These are phyloP conservation scores for Archilochus colubris DNA, from an alignment of 2,113 vertebrate species.

Conservation along the genomic window DNA sequence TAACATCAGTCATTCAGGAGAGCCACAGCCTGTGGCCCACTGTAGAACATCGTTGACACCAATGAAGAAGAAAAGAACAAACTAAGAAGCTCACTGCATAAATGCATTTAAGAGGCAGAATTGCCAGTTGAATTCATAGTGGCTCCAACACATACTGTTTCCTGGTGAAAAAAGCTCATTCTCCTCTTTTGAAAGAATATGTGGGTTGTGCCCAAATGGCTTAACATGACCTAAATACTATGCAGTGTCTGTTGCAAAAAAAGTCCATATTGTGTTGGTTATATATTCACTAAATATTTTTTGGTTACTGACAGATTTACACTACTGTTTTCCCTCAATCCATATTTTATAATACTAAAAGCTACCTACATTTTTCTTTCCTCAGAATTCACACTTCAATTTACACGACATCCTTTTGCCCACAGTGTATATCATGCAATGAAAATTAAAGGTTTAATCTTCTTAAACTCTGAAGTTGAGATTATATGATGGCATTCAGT, in stretches of 20 bases:
- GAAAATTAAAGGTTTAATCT: constrained; percentile 8
- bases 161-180: neutral
- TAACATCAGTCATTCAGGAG: neutral
- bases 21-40: neutral
- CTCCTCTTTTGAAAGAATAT: neutral
- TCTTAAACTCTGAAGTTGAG: neutral
- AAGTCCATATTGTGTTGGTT: neutral
- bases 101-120: neutral
- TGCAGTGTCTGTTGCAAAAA: neutral
- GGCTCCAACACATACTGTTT: neutral
- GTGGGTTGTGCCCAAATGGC: neutral
- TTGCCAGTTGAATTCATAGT: neutral
- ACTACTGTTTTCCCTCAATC: neutral
- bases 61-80: neutral
- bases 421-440: neutral
- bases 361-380: neutral
- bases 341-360: neutral
- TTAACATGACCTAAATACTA: neutral
- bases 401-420: neutral
- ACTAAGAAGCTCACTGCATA: neutral
- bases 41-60: rapidly evolving
- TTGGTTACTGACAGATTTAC: neutral
- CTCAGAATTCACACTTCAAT: neutral
- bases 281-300: neutral
- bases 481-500: neutral